Base-by-base conservation (phyloP, 64 coral and sea anemone species). In the Acropora yongei region DNA sequence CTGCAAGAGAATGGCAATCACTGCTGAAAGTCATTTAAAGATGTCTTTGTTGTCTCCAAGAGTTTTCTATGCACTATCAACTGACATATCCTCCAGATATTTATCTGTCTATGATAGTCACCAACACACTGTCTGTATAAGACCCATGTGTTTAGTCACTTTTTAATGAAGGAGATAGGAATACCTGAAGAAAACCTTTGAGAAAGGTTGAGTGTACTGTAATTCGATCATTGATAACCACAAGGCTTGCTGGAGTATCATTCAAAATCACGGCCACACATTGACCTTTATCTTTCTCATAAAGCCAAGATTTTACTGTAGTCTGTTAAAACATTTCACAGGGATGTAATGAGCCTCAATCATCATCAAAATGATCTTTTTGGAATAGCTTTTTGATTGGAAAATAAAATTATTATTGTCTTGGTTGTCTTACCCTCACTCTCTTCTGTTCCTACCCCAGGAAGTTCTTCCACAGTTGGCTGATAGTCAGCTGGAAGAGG, bases 401-500 rank as follows among this genome's bases (percentile, higher is more conserved):
- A 10, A 63, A 13, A 7, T 10, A 55, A 55, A 5, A 55, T 63
- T 13, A 12, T 18, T 63, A 13, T 63, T 10, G 11, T 55, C 51
- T 55, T 55, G 51, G 9, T 76, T 13, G 17, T 72, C 69, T 87
- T 42, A 90, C 92, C 97, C 65, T 94, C 85, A 39, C 79, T 57
- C 10, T 63, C 68, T 40, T 42, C 91, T 43, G 88, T 75, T 75
- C 91, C 84, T 49, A 94, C 91, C 9, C 63, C 68, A 14, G 97
- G 97, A 3, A 99, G 78, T 30, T 89, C 75, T 20, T 96, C 88
- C 1, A 93, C 41, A 80, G 79, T 80, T 49, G 97, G 97, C 50
- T 99, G 94, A 71, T 93, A 99, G 47, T 95, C 94, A n/a, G 66
- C 9, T 39, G 94, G 94, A 41, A 99, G 94, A 39, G 97, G 97